Conservation (phyloP, 2,888 invertebrate species). For the Xanthia togata region DNA sequence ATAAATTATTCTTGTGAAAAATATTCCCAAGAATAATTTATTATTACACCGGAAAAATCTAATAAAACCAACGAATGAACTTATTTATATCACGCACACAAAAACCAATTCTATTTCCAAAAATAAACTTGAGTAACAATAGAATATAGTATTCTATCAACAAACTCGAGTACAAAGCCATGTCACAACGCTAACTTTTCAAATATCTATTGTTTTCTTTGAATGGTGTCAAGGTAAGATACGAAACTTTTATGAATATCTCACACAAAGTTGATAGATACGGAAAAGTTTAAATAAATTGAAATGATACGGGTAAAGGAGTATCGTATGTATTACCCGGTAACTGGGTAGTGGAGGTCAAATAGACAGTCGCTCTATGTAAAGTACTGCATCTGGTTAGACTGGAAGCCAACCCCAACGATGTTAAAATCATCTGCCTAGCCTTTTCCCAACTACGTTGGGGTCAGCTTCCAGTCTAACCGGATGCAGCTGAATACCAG, state of each 20-base stretch:
- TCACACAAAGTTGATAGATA: slow-evolving; percentile 9
- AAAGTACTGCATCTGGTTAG: neutral
- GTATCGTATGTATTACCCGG: neutral
- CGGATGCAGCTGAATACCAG: too few species aligned
- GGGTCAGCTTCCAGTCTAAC: too few species aligned
- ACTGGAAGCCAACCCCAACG: too few species aligned
- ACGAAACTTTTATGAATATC: slow-evolving; percentile 40
- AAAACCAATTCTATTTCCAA: neutral
- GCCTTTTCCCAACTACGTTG: too few species aligned
- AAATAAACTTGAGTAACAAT: neutral
- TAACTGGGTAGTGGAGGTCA: neutral
- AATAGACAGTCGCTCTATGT: neutral
- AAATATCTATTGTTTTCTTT: slow-evolving; percentile 49
- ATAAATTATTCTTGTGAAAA: too few species aligned
- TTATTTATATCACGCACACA: neutral
- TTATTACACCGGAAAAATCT: neutral
- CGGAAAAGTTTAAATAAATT: slow-evolving; percentile 5
- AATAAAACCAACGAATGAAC: neutral
- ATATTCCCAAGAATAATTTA: too few species aligned
- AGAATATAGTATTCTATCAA: neutral
- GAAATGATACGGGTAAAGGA: neutral
- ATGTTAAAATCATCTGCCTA: too few species aligned
- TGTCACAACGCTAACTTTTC: slow-evolving; percentile 43
- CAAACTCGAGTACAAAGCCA: slow-evolving; percentile 32
- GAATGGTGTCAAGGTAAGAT: slow-evolving; percentile 53